phyloP scores from a whole-genome alignment of 35 echinoderm and acorn worm species.

The Diadema setosum region DNA sequence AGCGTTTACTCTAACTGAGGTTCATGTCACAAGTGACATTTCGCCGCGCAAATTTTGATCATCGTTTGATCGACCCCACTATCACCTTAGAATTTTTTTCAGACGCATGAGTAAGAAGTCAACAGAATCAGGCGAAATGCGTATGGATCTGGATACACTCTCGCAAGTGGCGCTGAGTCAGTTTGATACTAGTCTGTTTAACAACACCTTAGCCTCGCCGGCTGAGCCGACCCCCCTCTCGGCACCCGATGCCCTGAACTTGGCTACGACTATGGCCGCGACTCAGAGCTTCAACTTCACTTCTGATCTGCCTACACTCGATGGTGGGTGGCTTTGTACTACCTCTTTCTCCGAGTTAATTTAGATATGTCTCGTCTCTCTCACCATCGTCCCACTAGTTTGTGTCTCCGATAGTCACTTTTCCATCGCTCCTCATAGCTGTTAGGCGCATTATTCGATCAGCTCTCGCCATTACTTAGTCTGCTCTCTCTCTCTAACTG shows the following conservation, averaged over 20 bases:
- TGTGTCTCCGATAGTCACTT: background rate
- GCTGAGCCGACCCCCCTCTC: constrained; percentile 40
- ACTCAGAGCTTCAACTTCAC: constrained; percentile 27
- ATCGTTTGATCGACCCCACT: constrained; percentile 6
- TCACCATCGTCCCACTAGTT: background rate
- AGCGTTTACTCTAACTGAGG: background rate
- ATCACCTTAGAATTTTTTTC: background rate
- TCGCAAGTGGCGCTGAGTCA: constrained; percentile 88
- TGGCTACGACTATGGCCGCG: constrained; percentile 55
- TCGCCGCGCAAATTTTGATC: constrained; percentile 1
- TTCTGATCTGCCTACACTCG: constrained; percentile 28
- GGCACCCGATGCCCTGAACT: constrained; percentile 21
- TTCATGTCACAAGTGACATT: constrained; percentile 22
- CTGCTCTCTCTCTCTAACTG: background rate
- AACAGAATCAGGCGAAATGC: constrained; percentile 79
- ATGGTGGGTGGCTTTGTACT: constrained; percentile 10
- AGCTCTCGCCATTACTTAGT: background rate
- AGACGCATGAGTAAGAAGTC: constrained; percentile 46
- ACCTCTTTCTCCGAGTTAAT: background rate
- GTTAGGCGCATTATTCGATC: background rate
- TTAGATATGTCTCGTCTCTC: background rate
- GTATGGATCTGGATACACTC: constrained; percentile 92
- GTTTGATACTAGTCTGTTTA: constrained; percentile 73
- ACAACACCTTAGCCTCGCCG: constrained; percentile 7
- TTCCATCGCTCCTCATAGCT: background rate